phyloP scores from a whole-genome alignment of 2,888 invertebrate genomes.

The Melangyna quadrimaculata region DNA sequence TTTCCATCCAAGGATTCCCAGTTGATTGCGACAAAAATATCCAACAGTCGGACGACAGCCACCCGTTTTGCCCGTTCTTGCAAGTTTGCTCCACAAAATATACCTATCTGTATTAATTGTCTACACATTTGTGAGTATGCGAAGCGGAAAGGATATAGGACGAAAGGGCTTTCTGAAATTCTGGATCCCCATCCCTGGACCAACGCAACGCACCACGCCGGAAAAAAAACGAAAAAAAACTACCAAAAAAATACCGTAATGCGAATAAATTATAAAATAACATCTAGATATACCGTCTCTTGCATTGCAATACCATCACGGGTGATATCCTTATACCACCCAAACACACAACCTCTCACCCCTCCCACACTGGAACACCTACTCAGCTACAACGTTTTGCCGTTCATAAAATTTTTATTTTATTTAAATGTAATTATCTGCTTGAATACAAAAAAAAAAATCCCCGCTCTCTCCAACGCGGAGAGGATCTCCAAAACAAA shows the following conservation, averaged over 20 bases:
- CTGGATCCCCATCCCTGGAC: conserved; percentile 2
- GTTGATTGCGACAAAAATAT: conserved; percentile 69
- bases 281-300: conserved; percentile 53
- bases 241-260: conserved; percentile 66
- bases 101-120: conserved; percentile 44
- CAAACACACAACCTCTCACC: not conserved
- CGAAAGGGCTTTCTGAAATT: conserved; percentile 11
- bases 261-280: conserved; percentile 70
- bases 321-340: conserved; percentile 8
- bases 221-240: conserved; percentile 23
- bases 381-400: conserved; percentile 67
- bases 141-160: conserved; percentile 23
- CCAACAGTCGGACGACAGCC: conserved; percentile 55
- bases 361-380: conserved; percentile 35
- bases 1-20: conserved; percentile 63
- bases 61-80: not conserved
- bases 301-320: conserved; percentile 2
- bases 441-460: conserved; percentile 66
- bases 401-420: conserved; percentile 72
- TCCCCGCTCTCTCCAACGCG: conserved; percentile 42
- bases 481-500: conserved; percentile 50
- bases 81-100: conserved; percentile 3
- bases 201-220: conserved; percentile 35
- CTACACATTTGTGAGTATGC: conserved; percentile 55
- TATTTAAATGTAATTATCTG: conserved; percentile 72